Percentiles rank a stretch among this genome's conserved stretches.
These are phyloP conservation scores for Candoia aspera DNA, from an alignment of 2,113 vertebrate species.

Conservation along the genomic window DNA sequence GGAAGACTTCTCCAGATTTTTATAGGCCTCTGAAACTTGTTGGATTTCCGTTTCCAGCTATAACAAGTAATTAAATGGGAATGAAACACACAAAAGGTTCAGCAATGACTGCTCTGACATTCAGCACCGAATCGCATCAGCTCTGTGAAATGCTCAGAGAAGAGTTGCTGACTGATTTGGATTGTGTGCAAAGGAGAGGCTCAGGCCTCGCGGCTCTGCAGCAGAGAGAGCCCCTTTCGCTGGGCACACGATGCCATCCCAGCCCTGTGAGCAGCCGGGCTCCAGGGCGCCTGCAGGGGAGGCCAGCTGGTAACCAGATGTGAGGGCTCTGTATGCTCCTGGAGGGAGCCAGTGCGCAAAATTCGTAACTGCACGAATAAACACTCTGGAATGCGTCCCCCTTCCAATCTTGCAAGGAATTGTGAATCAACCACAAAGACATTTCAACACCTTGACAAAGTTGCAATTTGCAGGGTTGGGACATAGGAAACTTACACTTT, in stretches of 20 bases:
- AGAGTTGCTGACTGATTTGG: background rate
- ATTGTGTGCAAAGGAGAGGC: background rate
- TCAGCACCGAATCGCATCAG: background rate
- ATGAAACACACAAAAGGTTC: constrained; percentile 23
- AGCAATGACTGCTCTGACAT: constrained; percentile 16
- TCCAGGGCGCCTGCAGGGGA: no score
- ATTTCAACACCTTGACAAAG: background rate
- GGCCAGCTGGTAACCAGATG: background rate
- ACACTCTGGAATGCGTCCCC: background rate
- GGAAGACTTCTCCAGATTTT: constrained; percentile 95
- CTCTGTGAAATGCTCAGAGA: background rate
- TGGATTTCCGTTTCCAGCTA: constrained; percentile 98
- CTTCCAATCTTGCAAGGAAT: background rate
- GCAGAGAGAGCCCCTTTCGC: background rate
- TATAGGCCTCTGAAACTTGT: constrained; percentile 94
- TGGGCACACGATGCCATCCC: background rate
- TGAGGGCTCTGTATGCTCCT: background rate
- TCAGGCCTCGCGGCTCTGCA: background rate
- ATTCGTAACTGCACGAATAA: background rate
- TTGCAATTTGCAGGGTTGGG: background rate
- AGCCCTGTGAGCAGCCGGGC: background rate
- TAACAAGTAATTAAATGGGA: background rate
- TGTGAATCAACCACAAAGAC: background rate
- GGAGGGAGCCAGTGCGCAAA: background rate
- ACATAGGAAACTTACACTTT: background rate